Base-by-base conservation (phyloP, 1,140 invertebrate species). In the Pygmarrhopalites habei region DNA sequence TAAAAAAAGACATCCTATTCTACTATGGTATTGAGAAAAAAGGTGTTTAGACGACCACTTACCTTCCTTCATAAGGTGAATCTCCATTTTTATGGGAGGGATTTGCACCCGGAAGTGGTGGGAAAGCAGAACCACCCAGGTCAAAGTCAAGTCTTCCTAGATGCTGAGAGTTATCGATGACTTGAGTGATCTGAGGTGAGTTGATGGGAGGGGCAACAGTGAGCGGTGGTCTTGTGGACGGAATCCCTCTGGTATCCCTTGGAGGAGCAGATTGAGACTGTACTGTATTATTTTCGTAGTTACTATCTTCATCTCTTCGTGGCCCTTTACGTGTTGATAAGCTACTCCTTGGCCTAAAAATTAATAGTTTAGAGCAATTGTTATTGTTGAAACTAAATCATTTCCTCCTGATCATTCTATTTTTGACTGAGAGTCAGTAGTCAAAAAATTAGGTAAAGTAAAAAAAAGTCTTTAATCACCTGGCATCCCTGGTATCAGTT, bases 81-180 rank as follows among this genome's bases (percentile, higher is more conserved):
- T 70, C 68, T 35, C 64, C 66, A 46, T 70, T 70, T 29, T 68
- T 64, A 10, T 53, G 58, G 23, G 58, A 52, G 25, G 69, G 60
- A 47, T 58, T 76, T 52, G 78, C 71, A 69, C 86, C 85, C 47
- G 88, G 88, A 74, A 91, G 79, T 56, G 89, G 89, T 58, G 89
- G 89, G 75, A 92, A 91, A 52, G 88, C 84, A 41, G 85, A 81
- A 64, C 86, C 86, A 75, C 88, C 86, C 57, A 91, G 77, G 74
- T 90, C 89, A 77, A 91, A 91, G 72, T 88, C 75, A 5, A 74
- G 73, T 56, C 58, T 65, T 29, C 55, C 60, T 15, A 17, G 30
- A 19, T 56, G 58, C 35, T 41, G 61, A 44, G 32, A 39, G 17
- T 23, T 23, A 58, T 43, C 39, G 35, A 59, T 58, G 56, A 47